Conservation (phyloP, 1,140 invertebrate species). For the Diabrotica undecimpunctata region DNA sequence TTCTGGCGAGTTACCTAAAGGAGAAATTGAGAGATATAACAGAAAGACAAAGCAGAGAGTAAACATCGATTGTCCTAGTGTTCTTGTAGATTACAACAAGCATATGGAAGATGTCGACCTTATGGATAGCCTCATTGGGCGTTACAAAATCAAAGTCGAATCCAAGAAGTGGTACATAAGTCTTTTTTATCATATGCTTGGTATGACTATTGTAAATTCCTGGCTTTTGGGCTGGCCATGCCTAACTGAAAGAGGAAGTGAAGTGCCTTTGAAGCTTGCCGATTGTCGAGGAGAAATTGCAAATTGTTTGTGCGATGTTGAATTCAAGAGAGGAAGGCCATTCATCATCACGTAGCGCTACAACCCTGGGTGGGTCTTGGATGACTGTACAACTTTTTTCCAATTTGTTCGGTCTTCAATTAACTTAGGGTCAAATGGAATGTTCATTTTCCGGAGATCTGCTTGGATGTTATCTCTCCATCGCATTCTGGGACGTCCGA, state of each 20-base stretch:
- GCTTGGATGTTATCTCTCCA: no score
- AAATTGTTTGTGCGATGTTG: neutral
- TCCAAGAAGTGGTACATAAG: conserved; percentile 43
- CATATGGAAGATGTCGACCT: conserved; percentile 3
- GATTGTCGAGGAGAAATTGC: conserved; percentile 16
- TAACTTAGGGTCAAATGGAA: no score
- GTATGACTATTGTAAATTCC: conserved; percentile 39
- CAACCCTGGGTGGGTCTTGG: no score
- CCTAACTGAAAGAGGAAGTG: neutral
- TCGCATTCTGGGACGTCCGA: no score
- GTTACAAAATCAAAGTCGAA: neutral
- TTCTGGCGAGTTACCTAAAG: no score
- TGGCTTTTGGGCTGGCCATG: conserved; percentile 24
- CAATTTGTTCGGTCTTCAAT: no score
- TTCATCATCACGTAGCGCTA: no score
- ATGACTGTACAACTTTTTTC: no score
- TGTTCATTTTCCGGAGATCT: no score
- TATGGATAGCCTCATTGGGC: neutral
- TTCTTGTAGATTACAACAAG: neutral
- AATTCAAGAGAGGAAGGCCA: no score
- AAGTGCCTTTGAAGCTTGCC: conserved; percentile 4
- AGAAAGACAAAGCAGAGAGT: neutral
- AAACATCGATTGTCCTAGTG: neutral
- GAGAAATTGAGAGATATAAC: no score
- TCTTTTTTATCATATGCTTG: conserved; percentile 49